These are phyloP conservation scores for Oxystoma pomonae DNA, from an alignment of 2,888 invertebrate species.

Conservation along the genomic window DNA sequence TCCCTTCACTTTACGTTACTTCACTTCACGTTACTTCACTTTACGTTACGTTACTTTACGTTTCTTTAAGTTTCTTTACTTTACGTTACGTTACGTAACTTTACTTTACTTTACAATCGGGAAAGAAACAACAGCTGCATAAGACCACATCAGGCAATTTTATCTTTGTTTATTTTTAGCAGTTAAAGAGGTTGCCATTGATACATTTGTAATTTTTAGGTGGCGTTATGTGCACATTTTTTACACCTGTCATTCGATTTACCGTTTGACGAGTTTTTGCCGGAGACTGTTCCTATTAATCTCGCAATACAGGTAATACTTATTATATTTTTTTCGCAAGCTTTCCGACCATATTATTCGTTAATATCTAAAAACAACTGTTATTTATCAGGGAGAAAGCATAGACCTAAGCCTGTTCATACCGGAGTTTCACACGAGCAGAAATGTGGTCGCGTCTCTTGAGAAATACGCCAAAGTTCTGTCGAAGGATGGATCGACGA, in stretches of 20 bases:
- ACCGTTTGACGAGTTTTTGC: slow-evolving; percentile 92
- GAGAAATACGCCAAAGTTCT: slow-evolving; percentile 85
- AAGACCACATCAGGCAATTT: no score
- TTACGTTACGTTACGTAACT: not conserved
- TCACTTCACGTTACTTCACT: not conserved
- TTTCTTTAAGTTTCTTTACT: not conserved
- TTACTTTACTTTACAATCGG: not conserved
- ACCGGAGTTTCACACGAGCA: slow-evolving; percentile 87
- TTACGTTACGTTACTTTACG: not conserved
- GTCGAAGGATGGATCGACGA: slow-evolving; percentile 63
- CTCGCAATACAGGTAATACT: slow-evolving; percentile 78
- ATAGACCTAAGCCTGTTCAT: slow-evolving; percentile 86
- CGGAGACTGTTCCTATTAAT: slow-evolving; percentile 81
- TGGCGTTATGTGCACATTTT: slow-evolving; percentile 91
- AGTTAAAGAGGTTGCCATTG: no score
- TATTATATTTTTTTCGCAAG: no score
- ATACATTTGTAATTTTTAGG: slow-evolving; percentile 46
- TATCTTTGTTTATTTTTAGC: not conserved
- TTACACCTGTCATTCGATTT: slow-evolving; percentile 91
- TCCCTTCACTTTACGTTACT: not conserved
- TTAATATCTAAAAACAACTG: slow-evolving; percentile 1
- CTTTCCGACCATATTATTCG: not conserved
- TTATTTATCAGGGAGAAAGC: slow-evolving; percentile 73
- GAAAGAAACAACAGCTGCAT: no score
- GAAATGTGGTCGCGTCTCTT: slow-evolving; percentile 75